Base-by-base conservation (phyloP, 2,888 invertebrate genomes). In the Fragum whitleyi region DNA sequence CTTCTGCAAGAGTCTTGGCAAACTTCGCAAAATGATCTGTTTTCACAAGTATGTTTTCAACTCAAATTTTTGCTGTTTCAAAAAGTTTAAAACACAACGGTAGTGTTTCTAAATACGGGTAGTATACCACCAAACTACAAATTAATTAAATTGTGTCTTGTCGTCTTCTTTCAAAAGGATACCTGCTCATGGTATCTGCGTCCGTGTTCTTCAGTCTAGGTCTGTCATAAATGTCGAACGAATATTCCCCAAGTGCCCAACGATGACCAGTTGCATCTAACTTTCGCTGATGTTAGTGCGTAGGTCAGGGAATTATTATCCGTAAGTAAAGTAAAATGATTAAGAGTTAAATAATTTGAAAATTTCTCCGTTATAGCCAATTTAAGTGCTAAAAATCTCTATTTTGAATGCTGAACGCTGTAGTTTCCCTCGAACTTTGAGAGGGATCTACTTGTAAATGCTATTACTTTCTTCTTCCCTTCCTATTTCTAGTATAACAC, bases 381-480 rank as follows among this genome's bases (percentile, higher is more conserved):
- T 26, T 62, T 62, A 29, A 62, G 21, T 11, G 62, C 62, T 29
- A 62, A 21, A 62, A 28, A 62, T 21, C n/a, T 62, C 62, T 19
- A 62, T 3, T n/a, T 26, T 29, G 47, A 68, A 68, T 14, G 68
- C n/a, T n/a, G n/a, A n/a, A n/a, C 68, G 19, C 68, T 68, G 26
- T 68, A 68, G 14, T 26, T 59, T 68, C 21, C 59, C 16, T 21
- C 84, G 7, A 69, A 6, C 16, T 67, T 70, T 29, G 29, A 57
- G 26, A 86, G 53, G 19, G 68, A 67, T 11, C 84, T 26, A 51
- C 82, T 80, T 7, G 81, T 80, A 73, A 71, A 85, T 6, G 74
- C 73, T 2, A 82, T 80, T 0, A 80, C 77, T 23, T 73, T 42
- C 23, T 74, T 69, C 23, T 53, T 2, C 3, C 70, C 75, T 16